These are phyloP conservation scores for Neodiprion fabricii DNA, from an alignment of 1,140 invertebrate species.

Conservation along the genomic window DNA sequence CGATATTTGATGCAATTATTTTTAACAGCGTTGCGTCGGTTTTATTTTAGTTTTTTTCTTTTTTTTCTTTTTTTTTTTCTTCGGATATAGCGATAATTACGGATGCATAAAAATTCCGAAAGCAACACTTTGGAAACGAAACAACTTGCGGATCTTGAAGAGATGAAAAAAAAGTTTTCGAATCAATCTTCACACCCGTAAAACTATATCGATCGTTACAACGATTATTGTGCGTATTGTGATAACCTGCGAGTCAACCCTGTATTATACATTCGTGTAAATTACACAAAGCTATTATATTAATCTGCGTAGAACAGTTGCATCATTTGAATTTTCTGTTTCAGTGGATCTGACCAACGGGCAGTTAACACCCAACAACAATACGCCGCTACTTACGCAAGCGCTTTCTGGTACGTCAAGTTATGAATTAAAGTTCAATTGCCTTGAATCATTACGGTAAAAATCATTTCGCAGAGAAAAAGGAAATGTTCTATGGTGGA, in stretches of 20 bases:
- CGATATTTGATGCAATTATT: too few species aligned
- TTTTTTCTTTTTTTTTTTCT: neutral
- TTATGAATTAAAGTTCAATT: neutral
- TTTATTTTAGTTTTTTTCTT: conserved; percentile 2
- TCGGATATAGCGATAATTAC: neutral
- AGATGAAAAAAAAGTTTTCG: too few species aligned
- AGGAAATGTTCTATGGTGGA: too few species aligned
- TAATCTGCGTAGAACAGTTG: conserved; percentile 38
- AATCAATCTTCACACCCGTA: too few species aligned
- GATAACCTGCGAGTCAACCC: too few species aligned
- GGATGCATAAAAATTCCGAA: neutral
- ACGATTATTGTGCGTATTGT: neutral
- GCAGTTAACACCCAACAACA: conserved; percentile 93
- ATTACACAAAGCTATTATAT: neutral
- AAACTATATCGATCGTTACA: neutral
- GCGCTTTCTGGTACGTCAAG: conserved; percentile 85
- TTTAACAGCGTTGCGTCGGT: neutral
- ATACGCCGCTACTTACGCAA: conserved; percentile 91
- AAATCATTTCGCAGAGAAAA: neutral
- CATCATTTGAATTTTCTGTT: conserved; percentile 65
- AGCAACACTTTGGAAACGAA: neutral
- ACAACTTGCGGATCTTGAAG: too few species aligned
- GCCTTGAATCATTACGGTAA: neutral
- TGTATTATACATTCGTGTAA: too few species aligned
- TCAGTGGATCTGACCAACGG: conserved; percentile 94